Evolutionary conservation across 2,113 vertebrate species (phyloP).

Genomic region (Tychaedon coryphoeus): DNA sequence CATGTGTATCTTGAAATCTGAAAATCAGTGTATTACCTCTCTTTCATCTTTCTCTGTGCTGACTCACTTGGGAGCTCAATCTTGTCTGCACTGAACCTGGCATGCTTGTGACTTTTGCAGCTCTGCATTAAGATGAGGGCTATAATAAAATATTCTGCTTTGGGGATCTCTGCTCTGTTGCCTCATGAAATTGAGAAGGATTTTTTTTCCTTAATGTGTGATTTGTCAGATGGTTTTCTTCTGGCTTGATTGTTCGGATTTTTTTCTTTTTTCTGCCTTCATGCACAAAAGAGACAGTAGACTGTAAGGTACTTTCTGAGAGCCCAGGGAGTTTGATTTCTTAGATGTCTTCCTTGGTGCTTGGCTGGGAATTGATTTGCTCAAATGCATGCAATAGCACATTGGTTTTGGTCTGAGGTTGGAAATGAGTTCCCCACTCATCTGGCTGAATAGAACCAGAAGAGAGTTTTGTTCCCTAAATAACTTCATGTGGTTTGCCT

Average conservation of each 20-base stretch:
- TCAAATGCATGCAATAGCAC: neutral
- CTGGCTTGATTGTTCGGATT: neutral
- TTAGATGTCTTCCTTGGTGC: neutral
- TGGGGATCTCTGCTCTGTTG: neutral
- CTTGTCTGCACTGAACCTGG: neutral
- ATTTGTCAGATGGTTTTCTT: neutral
- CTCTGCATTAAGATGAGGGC: neutral
- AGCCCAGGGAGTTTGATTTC: neutral
- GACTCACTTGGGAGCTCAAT: neutral
- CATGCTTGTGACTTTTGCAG: neutral
- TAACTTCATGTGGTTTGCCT: neutral
- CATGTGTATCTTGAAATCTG: neutral
- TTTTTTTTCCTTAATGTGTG: neutral
- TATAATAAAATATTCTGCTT: slow-evolving; percentile 1
- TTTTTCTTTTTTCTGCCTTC: neutral
- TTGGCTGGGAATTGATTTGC: neutral
- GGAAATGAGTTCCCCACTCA: neutral
- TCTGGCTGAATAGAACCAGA: neutral
- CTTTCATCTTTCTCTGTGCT: neutral
- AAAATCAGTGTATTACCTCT: neutral
- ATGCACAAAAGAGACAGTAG: neutral
- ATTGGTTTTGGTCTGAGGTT: neutral
- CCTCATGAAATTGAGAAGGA: neutral
- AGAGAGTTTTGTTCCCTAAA: neutral
- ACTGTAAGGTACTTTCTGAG: neutral